Conservation (phyloP, 1,140 invertebrate genomes). For the Magallana ariakensis region DNA sequence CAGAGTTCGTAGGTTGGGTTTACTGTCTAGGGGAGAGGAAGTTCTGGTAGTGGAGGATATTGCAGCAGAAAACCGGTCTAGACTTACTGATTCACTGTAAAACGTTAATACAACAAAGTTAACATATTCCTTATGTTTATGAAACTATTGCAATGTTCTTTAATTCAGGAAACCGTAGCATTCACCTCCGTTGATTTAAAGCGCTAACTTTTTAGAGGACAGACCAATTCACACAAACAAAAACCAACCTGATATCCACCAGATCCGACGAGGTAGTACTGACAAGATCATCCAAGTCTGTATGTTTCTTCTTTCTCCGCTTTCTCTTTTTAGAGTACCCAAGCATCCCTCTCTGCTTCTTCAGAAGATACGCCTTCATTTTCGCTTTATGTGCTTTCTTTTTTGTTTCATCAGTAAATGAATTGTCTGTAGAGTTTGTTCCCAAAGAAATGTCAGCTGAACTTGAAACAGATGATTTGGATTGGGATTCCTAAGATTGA, state of each 20-base stretch:
- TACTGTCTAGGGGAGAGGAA: background rate
- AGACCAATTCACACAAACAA: no score
- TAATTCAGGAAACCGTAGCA: no score
- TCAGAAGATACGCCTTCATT: conserved; percentile 17
- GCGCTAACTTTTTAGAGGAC: no score
- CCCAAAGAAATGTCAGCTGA: background rate
- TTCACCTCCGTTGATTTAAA: no score
- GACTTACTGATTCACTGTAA: background rate
- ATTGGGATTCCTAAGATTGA: background rate
- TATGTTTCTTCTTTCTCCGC: conserved; percentile 35
- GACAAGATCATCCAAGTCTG: conserved; percentile 9
- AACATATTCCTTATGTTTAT: no score
- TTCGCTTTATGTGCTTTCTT: conserved; percentile 7
- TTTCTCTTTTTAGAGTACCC: conserved; percentile 26
- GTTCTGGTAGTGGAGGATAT: background rate
- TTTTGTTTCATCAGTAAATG: background rate
- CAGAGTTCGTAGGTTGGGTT: background rate
- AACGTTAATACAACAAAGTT: no score
- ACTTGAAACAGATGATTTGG: background rate
- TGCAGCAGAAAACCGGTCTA: conserved; percentile 11
- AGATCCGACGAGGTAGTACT: conserved; percentile 44
- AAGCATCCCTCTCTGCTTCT: conserved; percentile 45
- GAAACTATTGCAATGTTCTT: no score
- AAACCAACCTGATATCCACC: background rate
- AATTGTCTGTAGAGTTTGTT: background rate